These are phyloP conservation scores for Manis crassicaudata DNA, from an alignment of 2,797 vertebrate genomes.

Conservation along the genomic window DNA sequence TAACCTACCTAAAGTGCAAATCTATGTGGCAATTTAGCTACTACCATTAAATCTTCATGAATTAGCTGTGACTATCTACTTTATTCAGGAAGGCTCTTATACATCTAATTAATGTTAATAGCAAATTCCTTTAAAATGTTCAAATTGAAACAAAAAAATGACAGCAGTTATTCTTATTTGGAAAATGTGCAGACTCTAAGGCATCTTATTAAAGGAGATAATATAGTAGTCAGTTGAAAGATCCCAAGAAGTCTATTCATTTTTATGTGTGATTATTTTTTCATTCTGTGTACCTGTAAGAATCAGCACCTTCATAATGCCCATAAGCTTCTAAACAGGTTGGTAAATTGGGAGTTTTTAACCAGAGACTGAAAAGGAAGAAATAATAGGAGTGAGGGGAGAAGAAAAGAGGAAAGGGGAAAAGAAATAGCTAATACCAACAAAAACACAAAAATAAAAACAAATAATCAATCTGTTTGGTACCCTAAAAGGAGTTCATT, in stretches of 20 bases:
- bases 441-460: not conserved
- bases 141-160: slow-evolving; percentile 73
- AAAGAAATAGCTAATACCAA: not conserved
- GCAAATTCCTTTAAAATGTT: slow-evolving; percentile 73
- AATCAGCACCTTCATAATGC: slow-evolving; percentile 35
- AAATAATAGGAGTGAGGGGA: not conserved
- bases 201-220: slow-evolving; percentile 58
- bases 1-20: slow-evolving; percentile 63
- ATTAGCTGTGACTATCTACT: slow-evolving; percentile 69
- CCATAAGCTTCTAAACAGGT: slow-evolving; percentile 1
- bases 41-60: slow-evolving; percentile 69
- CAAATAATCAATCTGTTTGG: not conserved
- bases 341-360: not conserved
- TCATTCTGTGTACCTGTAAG: slow-evolving; percentile 34
- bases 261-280: slow-evolving; percentile 63
- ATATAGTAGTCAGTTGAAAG: slow-evolving; percentile 53
- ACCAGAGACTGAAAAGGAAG: slow-evolving; percentile 20
- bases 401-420: fast-evolving
- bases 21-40: slow-evolving; percentile 62
- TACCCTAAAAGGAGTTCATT: not conserved
- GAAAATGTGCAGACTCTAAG: slow-evolving; percentile 65
- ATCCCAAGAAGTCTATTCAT: slow-evolving; percentile 45
- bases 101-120: slow-evolving; percentile 73
- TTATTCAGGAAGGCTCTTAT: slow-evolving; percentile 60
- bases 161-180: slow-evolving; percentile 67